These are phyloP conservation scores for Diachasma alloeum DNA, from an alignment of 1,140 invertebrate species.

Conservation along the genomic window DNA sequence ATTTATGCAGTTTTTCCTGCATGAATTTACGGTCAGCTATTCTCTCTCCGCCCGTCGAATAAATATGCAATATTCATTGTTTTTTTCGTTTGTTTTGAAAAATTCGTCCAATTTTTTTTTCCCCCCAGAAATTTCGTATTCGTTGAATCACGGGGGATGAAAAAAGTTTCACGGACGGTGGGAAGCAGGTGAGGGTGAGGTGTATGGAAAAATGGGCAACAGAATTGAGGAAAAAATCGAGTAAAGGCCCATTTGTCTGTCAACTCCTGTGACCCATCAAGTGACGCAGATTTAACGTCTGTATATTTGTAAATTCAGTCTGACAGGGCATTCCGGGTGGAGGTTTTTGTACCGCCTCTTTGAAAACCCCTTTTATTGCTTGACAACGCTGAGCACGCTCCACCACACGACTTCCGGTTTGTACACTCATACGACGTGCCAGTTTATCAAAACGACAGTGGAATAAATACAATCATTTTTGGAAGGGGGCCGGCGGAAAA, in stretches of 20 bases:
- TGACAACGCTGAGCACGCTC: background rate
- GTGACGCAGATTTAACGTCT: conserved; percentile 9
- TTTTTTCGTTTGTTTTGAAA: background rate
- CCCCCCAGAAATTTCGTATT: background rate
- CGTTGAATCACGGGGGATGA: background rate
- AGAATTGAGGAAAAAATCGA: conserved; percentile 10
- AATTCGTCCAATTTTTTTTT: background rate
- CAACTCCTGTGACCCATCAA: conserved; percentile 7
- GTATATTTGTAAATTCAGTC: conserved; percentile 8
- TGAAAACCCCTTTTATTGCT: conserved; percentile 1
- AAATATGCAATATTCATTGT: conserved; percentile 8
- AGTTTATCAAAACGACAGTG: conserved; percentile 2
- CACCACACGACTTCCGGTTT: conserved; percentile 9
- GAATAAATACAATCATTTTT: conserved; percentile 8
- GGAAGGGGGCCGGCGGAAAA: background rate
- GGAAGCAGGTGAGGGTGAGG: background rate
- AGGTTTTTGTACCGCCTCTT: background rate
- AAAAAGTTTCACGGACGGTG: background rate
- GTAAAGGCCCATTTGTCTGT: conserved; percentile 9
- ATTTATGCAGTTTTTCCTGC: conserved; percentile 10
- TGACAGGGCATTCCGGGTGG: conserved; percentile 1
- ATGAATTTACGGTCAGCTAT: conserved; percentile 5
- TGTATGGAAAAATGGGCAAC: background rate
- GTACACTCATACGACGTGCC: conserved; percentile 7
- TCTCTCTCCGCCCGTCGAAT: background rate